phyloP scores from a whole-genome alignment of 2,797 vertebrate genomes.

The Sebastes hopkinsi region DNA sequence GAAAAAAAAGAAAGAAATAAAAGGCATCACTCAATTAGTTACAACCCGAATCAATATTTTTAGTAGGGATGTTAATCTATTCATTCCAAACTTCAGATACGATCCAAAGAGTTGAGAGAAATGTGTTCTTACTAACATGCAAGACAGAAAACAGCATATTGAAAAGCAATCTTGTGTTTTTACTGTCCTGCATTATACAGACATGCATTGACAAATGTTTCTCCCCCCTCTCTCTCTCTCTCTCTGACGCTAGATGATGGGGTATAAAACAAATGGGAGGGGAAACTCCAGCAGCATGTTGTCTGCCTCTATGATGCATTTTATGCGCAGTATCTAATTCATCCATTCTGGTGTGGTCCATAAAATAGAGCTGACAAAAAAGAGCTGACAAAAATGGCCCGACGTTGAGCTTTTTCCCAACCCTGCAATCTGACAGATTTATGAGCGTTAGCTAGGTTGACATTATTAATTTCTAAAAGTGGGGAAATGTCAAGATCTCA shows the following conservation, averaged over 20 bases:
- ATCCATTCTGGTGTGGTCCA: not conserved
- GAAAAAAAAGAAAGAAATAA: too few relatives aligned
- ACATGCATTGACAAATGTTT: constrained; percentile 9
- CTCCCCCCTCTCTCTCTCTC: not conserved
- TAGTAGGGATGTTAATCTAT: too few relatives aligned
- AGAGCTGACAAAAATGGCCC: not conserved
- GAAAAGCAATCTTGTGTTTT: constrained; percentile 1
- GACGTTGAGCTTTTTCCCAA: not conserved
- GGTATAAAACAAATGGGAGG: constrained; percentile 27
- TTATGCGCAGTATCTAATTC: constrained; percentile 10
- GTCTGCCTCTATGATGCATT: constrained; percentile 11
- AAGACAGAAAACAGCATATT: not conserved
- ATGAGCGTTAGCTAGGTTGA: not conserved
- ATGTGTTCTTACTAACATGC: not conserved
- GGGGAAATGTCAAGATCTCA: constrained; percentile 30
- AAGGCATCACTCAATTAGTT: too few relatives aligned
- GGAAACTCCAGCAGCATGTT: constrained; percentile 22
- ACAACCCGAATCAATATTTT: too few relatives aligned
- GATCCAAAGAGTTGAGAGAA: not conserved
- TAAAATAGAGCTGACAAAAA: constrained; percentile 2
- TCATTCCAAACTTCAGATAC: not conserved
- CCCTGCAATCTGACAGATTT: constrained; percentile 11
- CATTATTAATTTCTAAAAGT: constrained; percentile 15
- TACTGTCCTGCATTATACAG: not conserved
- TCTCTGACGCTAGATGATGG: not conserved